Conservation (phyloP, 2,888 invertebrate species). For the Netelia melanura region DNA sequence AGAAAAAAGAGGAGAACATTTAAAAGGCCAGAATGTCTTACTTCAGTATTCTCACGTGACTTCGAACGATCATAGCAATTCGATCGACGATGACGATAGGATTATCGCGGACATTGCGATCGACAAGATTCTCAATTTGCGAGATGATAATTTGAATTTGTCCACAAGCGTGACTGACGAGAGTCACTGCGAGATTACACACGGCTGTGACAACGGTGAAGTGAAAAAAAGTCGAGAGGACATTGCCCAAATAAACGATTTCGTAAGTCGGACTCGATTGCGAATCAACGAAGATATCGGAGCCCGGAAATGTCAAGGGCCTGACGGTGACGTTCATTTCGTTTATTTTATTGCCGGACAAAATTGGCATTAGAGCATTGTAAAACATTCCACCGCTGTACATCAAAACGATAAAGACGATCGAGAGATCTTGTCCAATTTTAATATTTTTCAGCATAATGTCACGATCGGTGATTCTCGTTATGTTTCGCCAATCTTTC, state of each 20-base stretch:
- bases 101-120: neutral
- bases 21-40: constrained; percentile 51
- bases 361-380: constrained; percentile 68
- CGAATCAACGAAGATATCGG: constrained; percentile 61
- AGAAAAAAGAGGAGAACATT: too few relatives aligned
- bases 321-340: constrained; percentile 62
- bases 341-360: constrained; percentile 41
- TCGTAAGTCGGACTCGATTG: constrained; percentile 69
- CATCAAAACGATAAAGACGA: constrained; percentile 70
- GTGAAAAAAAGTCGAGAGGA: constrained; percentile 64
- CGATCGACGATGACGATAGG: constrained; percentile 7
- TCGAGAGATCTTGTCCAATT: constrained; percentile 63
- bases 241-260: constrained; percentile 73
- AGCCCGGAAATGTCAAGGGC: constrained; percentile 53
- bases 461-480: constrained; percentile 44
- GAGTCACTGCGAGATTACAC: constrained; percentile 69
- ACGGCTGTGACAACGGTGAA: constrained; percentile 64
- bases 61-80: constrained; percentile 72
- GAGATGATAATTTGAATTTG: constrained; percentile 67
- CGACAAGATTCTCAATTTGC: constrained; percentile 69
- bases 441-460: constrained; percentile 69
- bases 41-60: constrained; percentile 75
- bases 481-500: neutral
- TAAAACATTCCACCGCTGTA: constrained; percentile 72
- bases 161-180: constrained; percentile 72